Percentiles rank a stretch among this genome's conserved stretches.
Evolutionary conservation across 2,888 invertebrate genomes (phyloP).

Genomic region (Slavum lentiscoides): DNA sequence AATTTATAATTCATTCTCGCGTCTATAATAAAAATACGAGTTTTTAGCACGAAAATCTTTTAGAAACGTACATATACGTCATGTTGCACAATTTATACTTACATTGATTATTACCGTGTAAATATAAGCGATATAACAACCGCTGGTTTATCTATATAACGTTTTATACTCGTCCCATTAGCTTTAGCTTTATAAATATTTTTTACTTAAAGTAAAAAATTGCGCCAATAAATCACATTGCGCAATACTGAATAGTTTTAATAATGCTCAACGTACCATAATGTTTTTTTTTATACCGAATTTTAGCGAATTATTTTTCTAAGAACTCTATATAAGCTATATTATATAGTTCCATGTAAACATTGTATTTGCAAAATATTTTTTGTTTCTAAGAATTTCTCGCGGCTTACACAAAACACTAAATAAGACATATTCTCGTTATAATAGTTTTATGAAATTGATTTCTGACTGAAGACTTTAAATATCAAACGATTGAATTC

Average conservation of each 20-base stretch:
- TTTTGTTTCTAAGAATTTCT: background rate
- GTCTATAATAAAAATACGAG: conserved; percentile 27
- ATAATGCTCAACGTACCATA: background rate
- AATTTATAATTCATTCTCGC: conserved; percentile 37
- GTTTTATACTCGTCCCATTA: conserved; percentile 36
- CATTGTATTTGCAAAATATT: background rate
- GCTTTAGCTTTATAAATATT: background rate
- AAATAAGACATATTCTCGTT: too few relatives aligned
- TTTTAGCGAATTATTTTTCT: background rate
- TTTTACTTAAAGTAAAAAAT: background rate
- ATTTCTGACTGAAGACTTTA: too few relatives aligned
- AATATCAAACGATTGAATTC: background rate
- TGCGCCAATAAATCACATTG: background rate
- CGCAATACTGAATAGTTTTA: background rate
- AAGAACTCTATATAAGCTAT: background rate
- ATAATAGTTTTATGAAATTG: too few relatives aligned
- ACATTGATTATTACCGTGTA: conserved; percentile 35
- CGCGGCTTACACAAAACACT: too few relatives aligned
- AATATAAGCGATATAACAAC: conserved; percentile 25
- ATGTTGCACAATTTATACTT: conserved; percentile 15
- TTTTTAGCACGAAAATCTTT: conserved; percentile 44
- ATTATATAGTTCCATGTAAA: background rate
- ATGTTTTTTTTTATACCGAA: background rate
- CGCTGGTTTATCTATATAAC: background rate
- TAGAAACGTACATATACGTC: conserved; percentile 7